Evolutionary conservation across 1,140 invertebrate species (phyloP).

Genomic region (Apolygus lucorum): DNA sequence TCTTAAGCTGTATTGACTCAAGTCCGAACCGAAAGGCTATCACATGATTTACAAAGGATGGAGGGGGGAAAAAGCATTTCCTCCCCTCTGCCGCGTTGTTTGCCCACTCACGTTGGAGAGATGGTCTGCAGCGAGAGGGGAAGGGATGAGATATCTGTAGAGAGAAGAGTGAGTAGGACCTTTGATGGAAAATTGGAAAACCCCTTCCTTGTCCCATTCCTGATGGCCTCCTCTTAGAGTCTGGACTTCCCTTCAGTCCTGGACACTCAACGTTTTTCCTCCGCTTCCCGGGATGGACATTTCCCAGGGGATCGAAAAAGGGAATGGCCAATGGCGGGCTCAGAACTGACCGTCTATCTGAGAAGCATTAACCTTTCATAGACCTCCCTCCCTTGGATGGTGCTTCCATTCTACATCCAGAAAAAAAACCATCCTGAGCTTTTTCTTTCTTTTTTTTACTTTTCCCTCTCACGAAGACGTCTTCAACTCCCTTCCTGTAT

Average conservation of each 20-base stretch:
- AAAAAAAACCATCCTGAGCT: background rate
- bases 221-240: background rate
- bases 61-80: constrained; percentile 1
- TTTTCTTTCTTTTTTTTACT: too few relatives aligned
- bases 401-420: background rate
- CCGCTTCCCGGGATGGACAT: constrained; percentile 11
- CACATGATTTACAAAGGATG: constrained; percentile 24
- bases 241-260: background rate
- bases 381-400: background rate
- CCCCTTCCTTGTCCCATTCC: background rate
- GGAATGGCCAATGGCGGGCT: constrained; percentile 16
- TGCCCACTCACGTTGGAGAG: constrained; percentile 11
- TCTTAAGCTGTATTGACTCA: constrained; percentile 19
- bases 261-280: constrained; percentile 4
- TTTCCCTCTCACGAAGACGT: too few relatives aligned
- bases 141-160: background rate
- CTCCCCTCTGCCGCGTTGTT: background rate
- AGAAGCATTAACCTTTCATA: constrained; percentile 23
- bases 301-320: constrained; percentile 20
- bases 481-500: too few relatives aligned
- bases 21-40: constrained; percentile 3
- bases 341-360: constrained; percentile 19
- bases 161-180: constrained; percentile 19
- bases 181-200: constrained; percentile 24
- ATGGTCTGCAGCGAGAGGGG: background rate